A percentile compares a stretch with the other conserved stretches of the same genome.
Conservation (phyloP, 2,113 vertebrate genomes). For the Larimichthys crocea region DNA sequence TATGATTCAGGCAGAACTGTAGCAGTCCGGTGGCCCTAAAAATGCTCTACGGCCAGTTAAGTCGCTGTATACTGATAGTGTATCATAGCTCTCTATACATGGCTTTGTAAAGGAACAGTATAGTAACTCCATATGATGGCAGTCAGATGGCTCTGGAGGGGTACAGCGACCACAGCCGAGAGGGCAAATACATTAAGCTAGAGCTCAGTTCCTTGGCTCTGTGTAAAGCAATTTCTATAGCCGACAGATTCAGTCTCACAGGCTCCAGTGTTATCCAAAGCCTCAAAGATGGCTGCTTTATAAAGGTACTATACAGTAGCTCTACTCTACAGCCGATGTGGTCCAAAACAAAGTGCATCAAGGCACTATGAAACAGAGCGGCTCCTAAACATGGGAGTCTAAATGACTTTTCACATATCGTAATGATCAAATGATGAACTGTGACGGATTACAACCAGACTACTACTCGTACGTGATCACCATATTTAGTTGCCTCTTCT, state of each 20-base stretch:
- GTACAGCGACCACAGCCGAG: slow-evolving; percentile 41
- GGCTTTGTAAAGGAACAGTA: slow-evolving; percentile 76
- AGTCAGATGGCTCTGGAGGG: slow-evolving; percentile 57
- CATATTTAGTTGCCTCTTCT: slow-evolving; percentile 74
- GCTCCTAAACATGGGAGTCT: slow-evolving; percentile 79
- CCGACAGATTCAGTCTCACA: slow-evolving; percentile 43
- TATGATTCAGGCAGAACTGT: slow-evolving; percentile 72
- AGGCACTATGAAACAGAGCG: slow-evolving; percentile 82
- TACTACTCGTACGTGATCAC: slow-evolving; percentile 59
- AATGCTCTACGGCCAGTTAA: slow-evolving; percentile 68
- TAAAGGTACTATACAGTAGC: slow-evolving; percentile 76
- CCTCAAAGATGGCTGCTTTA: slow-evolving; percentile 58
- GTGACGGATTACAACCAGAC: slow-evolving; percentile 65
- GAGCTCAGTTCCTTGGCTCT: slow-evolving; percentile 40
- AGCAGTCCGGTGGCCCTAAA: slow-evolving; percentile 78
- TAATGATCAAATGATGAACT: slow-evolving; percentile 61
- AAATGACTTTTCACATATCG: slow-evolving; percentile 62
- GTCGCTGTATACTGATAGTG: slow-evolving; percentile 72
- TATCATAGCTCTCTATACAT: slow-evolving; percentile 74
- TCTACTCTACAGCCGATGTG: slow-evolving; percentile 66
- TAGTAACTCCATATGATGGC: slow-evolving; percentile 70
- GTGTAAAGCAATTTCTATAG: slow-evolving; percentile 59
- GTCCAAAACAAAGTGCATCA: slow-evolving; percentile 83
- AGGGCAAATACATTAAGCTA: slow-evolving; percentile 51
- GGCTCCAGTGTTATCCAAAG: slow-evolving; percentile 35